Base-by-base conservation (phyloP, 1,140 invertebrate species). In the Tribolium madens region DNA sequence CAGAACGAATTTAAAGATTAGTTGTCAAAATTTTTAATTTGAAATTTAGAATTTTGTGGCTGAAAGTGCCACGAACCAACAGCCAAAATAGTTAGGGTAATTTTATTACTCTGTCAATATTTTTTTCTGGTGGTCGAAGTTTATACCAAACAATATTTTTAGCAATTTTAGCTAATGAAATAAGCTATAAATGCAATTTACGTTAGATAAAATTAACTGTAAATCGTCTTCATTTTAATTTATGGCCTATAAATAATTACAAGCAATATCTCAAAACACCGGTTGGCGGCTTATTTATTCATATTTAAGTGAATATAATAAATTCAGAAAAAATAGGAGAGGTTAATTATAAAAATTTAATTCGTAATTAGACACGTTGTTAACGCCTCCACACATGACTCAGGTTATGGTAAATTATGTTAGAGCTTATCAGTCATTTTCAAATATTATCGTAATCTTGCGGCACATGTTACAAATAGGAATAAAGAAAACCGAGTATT, bases 171-270 rank as follows among this genome's bases (percentile, higher is more conserved):
- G 52, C 52, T 10, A 57, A 57, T 57, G 17, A 57, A 57, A 57
- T 9, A 18, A 21, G 52, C 52, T 21, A 57, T 64, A 64, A 64
- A 64, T 14, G 26, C 57, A 64, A 64, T 64, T 64, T 64, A 64
- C 21, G 26, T 64, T 50, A 15, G 13, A 52, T 72, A 26, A 72
- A 72, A 50, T 72, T 72, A 72, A 72, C 70, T 72, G 70, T 72
- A 72, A 48, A 71, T 47, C 13, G 46, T 50, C 31, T 21, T 46
- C 47, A 15, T 31, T 31, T 72, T 72, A 72, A 72, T 72, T 72
- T 72, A 72, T 72, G 31, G 18, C 17, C 50, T 52, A 72, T 72
- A 72, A 72, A 72, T 72, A 72, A 72, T 72, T 72, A 72, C 46
- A 50, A 72, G 70, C 47, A 72, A 72, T 72, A 72, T 52, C 46